A percentile compares a stretch with the other conserved stretches of the same genome.
These are phyloP conservation scores for Apodemia duryi DNA, from an alignment of 2,888 invertebrate species.

Conservation along the genomic window DNA sequence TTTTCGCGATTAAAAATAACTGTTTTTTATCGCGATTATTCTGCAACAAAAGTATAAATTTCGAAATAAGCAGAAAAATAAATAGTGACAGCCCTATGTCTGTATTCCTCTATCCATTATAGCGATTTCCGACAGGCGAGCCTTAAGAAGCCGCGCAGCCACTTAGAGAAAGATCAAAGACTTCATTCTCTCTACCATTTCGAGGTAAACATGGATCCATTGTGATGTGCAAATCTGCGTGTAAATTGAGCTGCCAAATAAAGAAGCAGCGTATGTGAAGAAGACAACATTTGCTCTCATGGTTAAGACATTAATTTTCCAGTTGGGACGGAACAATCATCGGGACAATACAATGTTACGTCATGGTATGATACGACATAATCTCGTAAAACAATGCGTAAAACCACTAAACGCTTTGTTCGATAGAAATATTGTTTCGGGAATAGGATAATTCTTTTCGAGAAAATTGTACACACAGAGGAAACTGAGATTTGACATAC, in stretches of 20 bases:
- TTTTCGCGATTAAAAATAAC: too few species aligned
- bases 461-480: too few species aligned
- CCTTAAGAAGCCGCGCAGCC: constrained; percentile 48
- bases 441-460: too few species aligned
- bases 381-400: too few species aligned
- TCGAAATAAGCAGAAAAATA: not conserved
- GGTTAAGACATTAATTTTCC: not conserved
- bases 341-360: too few species aligned
- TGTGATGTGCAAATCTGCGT: constrained; percentile 15
- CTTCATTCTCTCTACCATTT: constrained; percentile 11
- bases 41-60: too few species aligned
- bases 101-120: constrained; percentile 52
- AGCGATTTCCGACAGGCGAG: constrained; percentile 57
- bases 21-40: too few species aligned
- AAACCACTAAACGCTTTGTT: too few species aligned
- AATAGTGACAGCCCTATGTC: constrained; percentile 42
- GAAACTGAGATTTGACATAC: too few species aligned
- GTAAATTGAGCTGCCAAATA: constrained; percentile 4
- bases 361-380: too few species aligned
- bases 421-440: too few species aligned
- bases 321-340: too few species aligned
- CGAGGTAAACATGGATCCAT: constrained; percentile 13
- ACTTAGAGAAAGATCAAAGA: constrained; percentile 65
- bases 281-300: not conserved
- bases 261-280: constrained; percentile 2